Evolutionary conservation across 2,888 invertebrate species (phyloP), one percentile per base, ranked within the genome.

Genomic region (Rhogogaster chlorosoma): DNA sequence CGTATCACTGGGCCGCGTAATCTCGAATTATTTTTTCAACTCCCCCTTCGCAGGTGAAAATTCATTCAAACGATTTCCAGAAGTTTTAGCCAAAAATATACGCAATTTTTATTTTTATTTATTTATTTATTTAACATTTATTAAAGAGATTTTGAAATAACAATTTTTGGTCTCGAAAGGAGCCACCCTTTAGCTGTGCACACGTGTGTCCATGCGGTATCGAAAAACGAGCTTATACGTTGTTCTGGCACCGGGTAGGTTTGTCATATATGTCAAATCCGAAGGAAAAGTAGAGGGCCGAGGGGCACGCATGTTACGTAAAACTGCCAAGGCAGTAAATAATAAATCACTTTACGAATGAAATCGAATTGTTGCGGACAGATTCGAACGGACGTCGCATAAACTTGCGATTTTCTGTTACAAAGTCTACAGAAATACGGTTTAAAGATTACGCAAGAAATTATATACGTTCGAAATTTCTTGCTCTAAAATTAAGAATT

Each of bases 341-440:
- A 36, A 80, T 80, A 80, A 80, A 80, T 80, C 61, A 80, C 80
- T 36, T 61, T 26, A 61, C 57, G 61, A 61, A 57, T 61, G 36
- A 80, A 80, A 80, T 80, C 57, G 80, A 80, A 61, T 61, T 80
- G 77, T 77, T 77, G 49, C 18, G 77, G 49, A 77, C 77, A 29
- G 77, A 77, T 77, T 77, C 29, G 12, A 53, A 18, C 29, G 29
- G 77, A 29, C 49, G 38, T 73, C 42, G 61, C 22, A 73, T 42
- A 38, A 73, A 18, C 18, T 77, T 53, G 49, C 29, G 49, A n/a
- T 32, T 77, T 18, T 26, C 9, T 32, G 6, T 29, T 15, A 26
- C 45, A 18, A 49, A 26, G 36, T 15, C 29, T 18, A 70, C 61
- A 22, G 26, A 36, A 26, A n/a, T 9, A 70, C 10, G 29, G 49